Base-by-base conservation (phyloP, 2,888 invertebrate species). In the Thymelicus lineola region DNA sequence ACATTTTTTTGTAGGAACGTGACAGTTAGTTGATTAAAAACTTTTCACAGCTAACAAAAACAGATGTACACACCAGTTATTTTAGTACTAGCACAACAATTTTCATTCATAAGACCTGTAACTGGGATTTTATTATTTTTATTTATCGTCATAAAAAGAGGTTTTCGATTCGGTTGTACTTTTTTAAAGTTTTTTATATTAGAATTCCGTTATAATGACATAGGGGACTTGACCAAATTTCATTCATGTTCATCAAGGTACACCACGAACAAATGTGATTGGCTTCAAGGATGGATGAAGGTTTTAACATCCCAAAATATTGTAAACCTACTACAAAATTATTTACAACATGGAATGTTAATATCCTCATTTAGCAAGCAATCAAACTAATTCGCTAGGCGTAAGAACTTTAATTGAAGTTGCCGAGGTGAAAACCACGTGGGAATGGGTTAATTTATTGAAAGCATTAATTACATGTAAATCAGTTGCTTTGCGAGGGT, bases 371-470 rank as follows among this genome's bases (percentile, higher is more conserved):
- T 50, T 17, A 17, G 17, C 46, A 50, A 50, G 48, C 17, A 50
- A 50, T 50, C 48, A 50, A 50, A 50, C 15, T 50, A 50, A 50
- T 50, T 50, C 48, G 17, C 48, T 17, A 50, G 17, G 48, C 48
- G 48, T 53, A 53, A 53, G 53, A 53, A 53, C 20, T 53, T 53
- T 53, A 53, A 53, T 53, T 53, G 53, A 53, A 53, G 53, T 53
- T 53, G 17, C 53, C 20, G 20, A 53, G 53, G 53, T 53, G 53
- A 53, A 53, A 20, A 53, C 20, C 20, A 53, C 10, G 53, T 53
- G 53, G 53, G 53, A 17, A 53, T 53, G 53, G 1, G 20, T 20
- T 53, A 53, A 53, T 53, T 53, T 20, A 53, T 53, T 53, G 20
- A 53, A 53, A 53, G 20, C 53, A 53, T 53, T 53, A 53, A 53